Percentiles rank a stretch among this genome's conserved stretches.
phyloP scores from a whole-genome alignment of 2,113 vertebrate genomes.

The Pycnonotus jocosus region DNA sequence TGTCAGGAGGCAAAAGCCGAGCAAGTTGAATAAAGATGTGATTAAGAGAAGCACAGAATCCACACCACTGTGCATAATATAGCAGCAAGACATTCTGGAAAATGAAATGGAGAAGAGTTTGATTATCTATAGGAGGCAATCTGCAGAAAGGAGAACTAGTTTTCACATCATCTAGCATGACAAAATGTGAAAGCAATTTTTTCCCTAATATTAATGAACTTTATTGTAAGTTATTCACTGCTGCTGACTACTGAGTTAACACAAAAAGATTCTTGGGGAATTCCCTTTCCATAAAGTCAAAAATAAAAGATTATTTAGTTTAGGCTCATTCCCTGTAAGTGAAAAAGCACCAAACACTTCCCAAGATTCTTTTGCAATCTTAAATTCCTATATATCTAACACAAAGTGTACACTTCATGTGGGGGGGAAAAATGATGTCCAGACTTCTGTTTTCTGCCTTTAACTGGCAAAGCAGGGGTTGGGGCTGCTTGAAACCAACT shows the following conservation, averaged over 20 bases:
- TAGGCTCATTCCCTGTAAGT: background rate
- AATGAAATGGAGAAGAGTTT: background rate
- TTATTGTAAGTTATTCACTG: background rate
- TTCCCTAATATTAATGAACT: background rate
- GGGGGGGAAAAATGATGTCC: background rate
- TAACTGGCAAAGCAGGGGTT: background rate
- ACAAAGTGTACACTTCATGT: background rate
- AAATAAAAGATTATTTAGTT: background rate
- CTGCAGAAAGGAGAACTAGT: background rate
- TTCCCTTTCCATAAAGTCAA: background rate
- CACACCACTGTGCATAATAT: constrained; percentile 94
- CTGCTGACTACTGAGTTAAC: background rate
- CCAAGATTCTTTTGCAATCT: background rate
- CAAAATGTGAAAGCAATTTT: background rate
- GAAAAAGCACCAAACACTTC: background rate
- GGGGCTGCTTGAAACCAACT: background rate
- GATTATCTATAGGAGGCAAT: background rate
- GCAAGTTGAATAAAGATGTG: constrained; percentile 92
- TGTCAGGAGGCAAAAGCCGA: constrained; percentile 80
- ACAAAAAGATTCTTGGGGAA: background rate
- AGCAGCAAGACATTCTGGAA: constrained; percentile 89
- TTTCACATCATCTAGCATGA: background rate
- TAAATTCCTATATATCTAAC: background rate
- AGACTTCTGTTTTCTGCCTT: background rate
- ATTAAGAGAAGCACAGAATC: constrained; percentile 92